A percentile compares a stretch with the other conserved stretches of the same genome.
Evolutionary conservation across 2,888 invertebrate genomes (phyloP).

Genomic region (Lithophane semibrunnea): DNA sequence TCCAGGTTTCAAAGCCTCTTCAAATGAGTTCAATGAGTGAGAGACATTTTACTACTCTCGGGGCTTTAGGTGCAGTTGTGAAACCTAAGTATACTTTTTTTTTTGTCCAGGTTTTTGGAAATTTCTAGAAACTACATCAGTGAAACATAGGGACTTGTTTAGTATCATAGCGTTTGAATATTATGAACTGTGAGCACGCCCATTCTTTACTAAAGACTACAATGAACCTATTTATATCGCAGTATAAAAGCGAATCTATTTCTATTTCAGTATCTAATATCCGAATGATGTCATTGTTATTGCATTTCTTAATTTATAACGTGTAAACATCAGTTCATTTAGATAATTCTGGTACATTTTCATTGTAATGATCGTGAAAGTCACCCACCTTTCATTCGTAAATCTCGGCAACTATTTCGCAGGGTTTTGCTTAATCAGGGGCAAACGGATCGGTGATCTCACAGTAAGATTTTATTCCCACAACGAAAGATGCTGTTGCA

Average conservation of each 20-base stretch:
- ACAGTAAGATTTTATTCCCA: background rate
- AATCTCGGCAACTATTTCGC: slow-evolving; percentile 2
- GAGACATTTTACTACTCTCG: background rate
- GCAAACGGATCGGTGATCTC: slow-evolving; percentile 23
- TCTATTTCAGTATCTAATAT: slow-evolving; percentile 44
- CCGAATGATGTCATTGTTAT: slow-evolving; percentile 54
- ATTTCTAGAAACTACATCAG: background rate
- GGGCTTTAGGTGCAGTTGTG: background rate
- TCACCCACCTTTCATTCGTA: slow-evolving; percentile 1
- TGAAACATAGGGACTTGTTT: too few species aligned
- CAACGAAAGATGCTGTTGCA: background rate
- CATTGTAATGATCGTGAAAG: slow-evolving; percentile 22
- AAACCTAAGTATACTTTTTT: background rate
- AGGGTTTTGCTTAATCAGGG: background rate
- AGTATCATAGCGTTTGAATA: slow-evolving; percentile 13
- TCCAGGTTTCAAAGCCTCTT: background rate
- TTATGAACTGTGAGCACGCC: slow-evolving; percentile 18
- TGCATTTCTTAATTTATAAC: slow-evolving; percentile 50
- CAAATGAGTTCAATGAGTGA: background rate
- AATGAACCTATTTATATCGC: slow-evolving; percentile 55
- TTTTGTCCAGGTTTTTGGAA: background rate
- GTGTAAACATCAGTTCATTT: slow-evolving; percentile 33
- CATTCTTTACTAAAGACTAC: slow-evolving; percentile 42
- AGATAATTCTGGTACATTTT: slow-evolving; percentile 11
- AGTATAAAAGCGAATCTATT: slow-evolving; percentile 59